Evolutionary conservation across 2,797 vertebrate species (phyloP), one percentile per base, ranked within the genome.

Genomic region (Sebastes variabilis): DNA sequence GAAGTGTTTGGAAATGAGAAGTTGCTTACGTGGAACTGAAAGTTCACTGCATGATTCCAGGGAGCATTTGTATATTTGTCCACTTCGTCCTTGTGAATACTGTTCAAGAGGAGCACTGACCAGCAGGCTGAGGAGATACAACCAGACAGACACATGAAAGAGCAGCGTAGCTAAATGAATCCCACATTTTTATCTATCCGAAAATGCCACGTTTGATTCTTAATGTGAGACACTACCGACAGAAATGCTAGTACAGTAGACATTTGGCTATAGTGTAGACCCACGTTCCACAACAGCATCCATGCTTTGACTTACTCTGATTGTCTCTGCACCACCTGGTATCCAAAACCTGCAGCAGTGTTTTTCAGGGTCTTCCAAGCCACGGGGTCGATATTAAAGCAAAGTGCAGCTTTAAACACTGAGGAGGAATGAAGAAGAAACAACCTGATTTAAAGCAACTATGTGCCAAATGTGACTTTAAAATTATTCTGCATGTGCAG

Each of bases 41-140:
- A 94, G 2, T n/a, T 1, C 0, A 1, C 0, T 38, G 62, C 94
- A 95, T 7, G 8, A 3, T 0, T 2, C 0, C 2, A 0, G 5
- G 9, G n/a, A 4, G 71, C 95, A 96, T 0, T 0, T 22, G n/a
- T 86, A 94, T 62, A 95, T 75, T 52, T 59, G 2, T 0, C 93
- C 95, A n/a, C 87, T 87, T 72, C 1, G 2, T 3, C 29, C 10
- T 10, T 0, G 0, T 58, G 66, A 49, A 66, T 79, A 72, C 36
- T 94, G 91, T 38, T 22, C 62, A 34, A 95, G 75, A 5, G 95
- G 95, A 46, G 95, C 95, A 46, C 94, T 95, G 81, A 95, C 75
- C 11, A 95, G 84, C 67, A 96, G 22, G 58, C 95, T 95, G 78
- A 59, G 52, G 42, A 86, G 49, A 88, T 18, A 68, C 56, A 85